Conservation (phyloP, 1,140 invertebrate species). For the Drosophila miranda region DNA sequence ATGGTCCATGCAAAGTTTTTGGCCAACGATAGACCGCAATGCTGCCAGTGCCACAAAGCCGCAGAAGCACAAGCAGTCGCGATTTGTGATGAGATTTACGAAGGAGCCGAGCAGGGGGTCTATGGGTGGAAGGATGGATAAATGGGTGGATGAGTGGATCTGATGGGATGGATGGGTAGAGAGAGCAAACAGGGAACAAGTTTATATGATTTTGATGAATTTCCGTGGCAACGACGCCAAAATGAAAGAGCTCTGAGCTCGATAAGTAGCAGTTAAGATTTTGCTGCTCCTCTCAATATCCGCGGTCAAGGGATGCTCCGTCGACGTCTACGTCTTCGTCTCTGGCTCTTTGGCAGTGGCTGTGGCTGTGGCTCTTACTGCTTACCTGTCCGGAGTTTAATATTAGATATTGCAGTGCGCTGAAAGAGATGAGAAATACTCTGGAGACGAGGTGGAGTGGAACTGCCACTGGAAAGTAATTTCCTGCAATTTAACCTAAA, state of each 20-base stretch:
- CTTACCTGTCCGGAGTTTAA: constrained; percentile 69
- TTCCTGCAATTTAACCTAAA: constrained; percentile 81
- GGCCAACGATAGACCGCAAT: constrained; percentile 72
- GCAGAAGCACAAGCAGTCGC: background rate
- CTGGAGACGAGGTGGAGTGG: background rate
- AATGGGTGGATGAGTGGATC: background rate
- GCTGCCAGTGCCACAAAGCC: constrained; percentile 21
- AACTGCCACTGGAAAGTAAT: constrained; percentile 68
- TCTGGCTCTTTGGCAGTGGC: constrained; percentile 3
- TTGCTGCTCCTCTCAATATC: constrained; percentile 65
- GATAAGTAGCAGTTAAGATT: constrained; percentile 79
- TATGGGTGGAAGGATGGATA: background rate
- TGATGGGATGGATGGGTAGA: background rate
- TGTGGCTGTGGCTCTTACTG: background rate
- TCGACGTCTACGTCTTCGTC: background rate
- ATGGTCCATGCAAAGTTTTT: constrained; percentile 71
- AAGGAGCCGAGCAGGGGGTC: background rate
- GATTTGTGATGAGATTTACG: constrained; percentile 37
- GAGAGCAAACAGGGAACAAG: constrained; percentile 59
- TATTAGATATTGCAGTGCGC: constrained; percentile 58
- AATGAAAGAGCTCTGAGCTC: constrained; percentile 64
- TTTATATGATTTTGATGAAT: constrained; percentile 81
- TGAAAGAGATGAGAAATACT: constrained; percentile 34
- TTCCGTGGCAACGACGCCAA: constrained; percentile 79
- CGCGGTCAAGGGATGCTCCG: constrained; percentile 39